Base-by-base conservation (phyloP, 2,113 vertebrate genomes). In the Elephantulus edwardii region DNA sequence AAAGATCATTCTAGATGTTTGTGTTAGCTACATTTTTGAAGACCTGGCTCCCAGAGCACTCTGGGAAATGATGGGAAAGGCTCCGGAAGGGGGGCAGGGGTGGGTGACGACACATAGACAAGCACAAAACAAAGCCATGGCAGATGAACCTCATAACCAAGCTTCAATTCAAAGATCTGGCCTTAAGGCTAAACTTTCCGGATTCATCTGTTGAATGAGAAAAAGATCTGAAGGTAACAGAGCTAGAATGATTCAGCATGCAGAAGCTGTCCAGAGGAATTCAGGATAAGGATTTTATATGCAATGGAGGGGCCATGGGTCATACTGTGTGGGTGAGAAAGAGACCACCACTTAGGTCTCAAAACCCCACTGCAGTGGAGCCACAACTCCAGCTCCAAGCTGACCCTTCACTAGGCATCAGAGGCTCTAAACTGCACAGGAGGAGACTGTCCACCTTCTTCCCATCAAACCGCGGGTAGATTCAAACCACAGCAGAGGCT, bases 101-200 rank as follows among this genome's bases (percentile, higher is more conserved):
- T 35, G 0, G 8, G 78, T 1, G 5, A 86, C 42, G 33, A 22
- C 20, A 72, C 40, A 40, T 92, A 44, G 50, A 80, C 56, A 74
- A 76, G 75, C n/a, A 94, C 52, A 92, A n/a, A n/a, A 87, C 71
- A 24, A 89, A 0, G 80, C n/a, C 22, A 26, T 79, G 89, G 68
- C 28, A 95, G 84, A 88, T 35, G 88, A 85, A 84, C 78, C 56
- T 94, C 72, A 60, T 28, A 60, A 92, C 17, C 88, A 77, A 64
- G 24, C 13, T 16, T 24, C 42, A 86, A 60, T n/a, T 91, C 68
- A 75, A 80, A 86, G 64, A 86, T 86, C 40, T 22, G 60, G 60
- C 35, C 54, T 68, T 83, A 52, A 40, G 44, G 58, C 33, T 56
- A 70, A 88, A 62, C 52, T 42, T 1, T 6, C 19, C 66, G 46